phyloP scores from a whole-genome alignment of 2,797 vertebrate species.

The Xiphophorus birchmanni region DNA sequence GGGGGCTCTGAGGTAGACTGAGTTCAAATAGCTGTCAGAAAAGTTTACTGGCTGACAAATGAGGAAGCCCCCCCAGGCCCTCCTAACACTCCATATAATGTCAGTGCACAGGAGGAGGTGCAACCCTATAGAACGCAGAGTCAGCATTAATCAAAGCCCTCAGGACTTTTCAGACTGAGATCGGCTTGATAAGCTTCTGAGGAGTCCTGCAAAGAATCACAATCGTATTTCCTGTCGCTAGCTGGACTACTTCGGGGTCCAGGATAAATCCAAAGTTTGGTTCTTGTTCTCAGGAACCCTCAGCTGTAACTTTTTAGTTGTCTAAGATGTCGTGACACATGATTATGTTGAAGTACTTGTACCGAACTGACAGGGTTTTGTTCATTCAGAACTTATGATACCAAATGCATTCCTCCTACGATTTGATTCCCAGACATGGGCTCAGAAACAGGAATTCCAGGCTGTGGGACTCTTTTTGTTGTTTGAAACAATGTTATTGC shows the following conservation, averaged over 20 bases:
- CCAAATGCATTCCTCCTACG: constrained; percentile 39
- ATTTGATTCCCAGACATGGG: constrained; percentile 76
- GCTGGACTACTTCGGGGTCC: constrained; percentile 61
- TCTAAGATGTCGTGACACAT: constrained; percentile 19
- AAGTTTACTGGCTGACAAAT: constrained; percentile 49
- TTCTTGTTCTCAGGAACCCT: constrained; percentile 8
- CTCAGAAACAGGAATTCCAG: constrained; percentile 75
- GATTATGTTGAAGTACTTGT: constrained; percentile 15
- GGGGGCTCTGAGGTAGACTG: constrained; percentile 48
- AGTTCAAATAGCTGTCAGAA: constrained; percentile 70
- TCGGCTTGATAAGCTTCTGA: constrained; percentile 28
- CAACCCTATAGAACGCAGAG: constrained; percentile 47
- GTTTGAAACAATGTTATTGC: constrained; percentile 2
- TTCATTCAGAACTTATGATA: constrained; percentile 10
- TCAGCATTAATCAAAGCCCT: constrained; percentile 37
- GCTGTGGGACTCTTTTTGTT: constrained; percentile 68
- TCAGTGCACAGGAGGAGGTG: constrained; percentile 47
- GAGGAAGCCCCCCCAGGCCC: constrained; percentile 50
- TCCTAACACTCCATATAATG: constrained; percentile 53
- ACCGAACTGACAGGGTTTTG: constrained; percentile 14
- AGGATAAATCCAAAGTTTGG: constrained; percentile 51
- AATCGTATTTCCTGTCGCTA: constrained; percentile 54
- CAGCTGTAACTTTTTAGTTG: constrained; percentile 3
- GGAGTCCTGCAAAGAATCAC: constrained; percentile 43
- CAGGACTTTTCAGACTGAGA: constrained; percentile 36